Evolutionary conservation across 2,113 vertebrate genomes (phyloP), one percentile per base, ranked within the genome.

Genomic region (Phocoena phocoena): DNA sequence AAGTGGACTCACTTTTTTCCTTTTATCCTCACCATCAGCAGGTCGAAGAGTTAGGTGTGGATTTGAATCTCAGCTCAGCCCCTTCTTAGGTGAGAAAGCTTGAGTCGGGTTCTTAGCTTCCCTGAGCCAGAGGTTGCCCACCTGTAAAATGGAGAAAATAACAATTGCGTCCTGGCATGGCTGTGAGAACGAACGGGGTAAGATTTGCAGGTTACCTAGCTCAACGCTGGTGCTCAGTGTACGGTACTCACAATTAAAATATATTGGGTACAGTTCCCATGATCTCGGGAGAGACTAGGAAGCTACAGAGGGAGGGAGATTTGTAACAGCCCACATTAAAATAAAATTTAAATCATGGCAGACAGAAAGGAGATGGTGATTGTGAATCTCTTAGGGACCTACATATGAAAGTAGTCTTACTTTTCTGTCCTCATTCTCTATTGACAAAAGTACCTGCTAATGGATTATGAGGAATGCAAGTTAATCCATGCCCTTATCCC

Each of bases 281-380:
- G 15, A 60, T 36, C 53, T 50, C 9, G 3, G n/a, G 36, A 28
- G 8, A 38, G 23, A 71, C n/a, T 33, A 87, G 55, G 87, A 77
- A 92, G 12, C 36, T 50, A 1, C 28, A n/a, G 26, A 93, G 18
- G 28, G 63, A 74, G 31, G 33, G 21, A 65, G 20, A 86, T 71
- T 71, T 47, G 12, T 85, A 83, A 79, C 8, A 73, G 41, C 1
- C 44, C 14, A 28, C 12, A 10, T 60, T 93, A 70, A 82, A 68
- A 28, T 68, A 84, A 85, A 88, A 77, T 67, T 38, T 81, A 74
- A 94, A 88, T 41, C n/a, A 60, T 85, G 71, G 50, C 60, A 77
- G 36, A 53, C 21, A 77, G 77, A 90, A 77, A 31, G 23, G 13
- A 77, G 65, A 70, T 87, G 33, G 23, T 60, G 44, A 77, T 31